Percentiles rank a stretch among this genome's conserved stretches.
Conservation (phyloP, 2,113 vertebrate species). For the Tricholaema leucomelas region DNA sequence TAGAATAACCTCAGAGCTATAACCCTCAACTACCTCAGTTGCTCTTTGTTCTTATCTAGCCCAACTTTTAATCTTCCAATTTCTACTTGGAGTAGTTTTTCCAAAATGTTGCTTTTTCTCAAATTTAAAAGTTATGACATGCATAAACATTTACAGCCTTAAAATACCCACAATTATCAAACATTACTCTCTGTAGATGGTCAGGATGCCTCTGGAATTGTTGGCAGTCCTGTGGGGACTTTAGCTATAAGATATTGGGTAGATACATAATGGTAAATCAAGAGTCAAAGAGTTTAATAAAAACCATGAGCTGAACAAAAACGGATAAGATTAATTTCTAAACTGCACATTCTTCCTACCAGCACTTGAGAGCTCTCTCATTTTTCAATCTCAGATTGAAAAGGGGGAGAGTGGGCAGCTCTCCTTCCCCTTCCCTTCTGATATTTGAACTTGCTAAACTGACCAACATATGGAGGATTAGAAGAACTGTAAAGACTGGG, state of each 20-base stretch:
- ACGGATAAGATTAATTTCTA: neutral
- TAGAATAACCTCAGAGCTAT: neutral
- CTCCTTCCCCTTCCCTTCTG: neutral
- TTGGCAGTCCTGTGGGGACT: neutral
- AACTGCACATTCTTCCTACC: neutral
- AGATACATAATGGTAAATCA: slow-evolving; percentile 26
- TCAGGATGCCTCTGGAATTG: neutral
- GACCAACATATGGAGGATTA: neutral
- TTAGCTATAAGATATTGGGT: neutral
- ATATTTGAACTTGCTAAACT: neutral
- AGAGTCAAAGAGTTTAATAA: slow-evolving; percentile 46
- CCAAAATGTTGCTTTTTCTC: neutral
- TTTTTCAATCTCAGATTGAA: neutral
- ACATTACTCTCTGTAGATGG: neutral
- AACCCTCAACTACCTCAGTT: neutral
- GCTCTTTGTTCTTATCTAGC: neutral
- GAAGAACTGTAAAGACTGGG: neutral
- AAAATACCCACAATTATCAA: neutral
- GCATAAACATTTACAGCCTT: neutral
- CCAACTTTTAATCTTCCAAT: neutral
- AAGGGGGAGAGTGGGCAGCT: neutral
- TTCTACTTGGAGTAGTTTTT: neutral
- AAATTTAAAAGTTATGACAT: neutral
- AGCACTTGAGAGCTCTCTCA: neutral
- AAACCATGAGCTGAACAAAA: slow-evolving; percentile 45